phyloP scores from a whole-genome alignment of 2,888 invertebrate species.

The Gandaritis pyraliata region DNA sequence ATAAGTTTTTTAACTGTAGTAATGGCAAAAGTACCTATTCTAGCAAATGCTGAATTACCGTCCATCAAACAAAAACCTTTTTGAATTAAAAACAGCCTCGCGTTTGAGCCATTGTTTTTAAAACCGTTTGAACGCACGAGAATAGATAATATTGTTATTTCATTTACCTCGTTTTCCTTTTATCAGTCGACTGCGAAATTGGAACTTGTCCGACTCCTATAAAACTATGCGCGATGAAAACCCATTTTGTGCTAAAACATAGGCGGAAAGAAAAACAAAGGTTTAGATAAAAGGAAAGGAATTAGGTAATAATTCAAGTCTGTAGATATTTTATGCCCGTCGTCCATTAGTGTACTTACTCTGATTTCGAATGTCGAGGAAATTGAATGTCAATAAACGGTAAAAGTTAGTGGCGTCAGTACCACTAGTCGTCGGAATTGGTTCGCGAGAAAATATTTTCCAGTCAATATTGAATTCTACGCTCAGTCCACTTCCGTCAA shows the following conservation, averaged over 20 bases:
- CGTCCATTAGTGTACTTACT: conserved; percentile 40
- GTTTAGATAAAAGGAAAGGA: conserved; percentile 24
- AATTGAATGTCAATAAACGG: conserved; percentile 53
- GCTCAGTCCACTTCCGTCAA: conserved; percentile 5
- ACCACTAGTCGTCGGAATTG: conserved; percentile 15
- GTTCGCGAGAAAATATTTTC: conserved; percentile 25
- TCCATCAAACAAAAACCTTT: no score
- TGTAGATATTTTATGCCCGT: conserved; percentile 30
- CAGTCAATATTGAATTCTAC: conserved; percentile 22
- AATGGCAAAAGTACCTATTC: no score
- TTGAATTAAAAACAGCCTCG: no score
- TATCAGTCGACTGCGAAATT: conserved; percentile 1
- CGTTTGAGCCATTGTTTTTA: no score
- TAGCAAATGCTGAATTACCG: no score
- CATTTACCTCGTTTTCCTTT: not conserved
- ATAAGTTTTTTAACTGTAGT: no score
- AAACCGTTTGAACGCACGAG: no score
- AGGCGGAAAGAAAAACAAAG: conserved; percentile 23
- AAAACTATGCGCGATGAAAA: conserved; percentile 13
- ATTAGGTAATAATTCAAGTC: conserved; percentile 31
- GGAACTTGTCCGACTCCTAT: conserved; percentile 4
- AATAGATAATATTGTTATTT: no score
- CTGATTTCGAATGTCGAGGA: conserved; percentile 47
- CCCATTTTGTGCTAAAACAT: conserved; percentile 10
- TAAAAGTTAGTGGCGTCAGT: conserved; percentile 14